These are phyloP conservation scores for Silvanus unidentatus DNA, from an alignment of 2,888 invertebrate species.

Conservation along the genomic window DNA sequence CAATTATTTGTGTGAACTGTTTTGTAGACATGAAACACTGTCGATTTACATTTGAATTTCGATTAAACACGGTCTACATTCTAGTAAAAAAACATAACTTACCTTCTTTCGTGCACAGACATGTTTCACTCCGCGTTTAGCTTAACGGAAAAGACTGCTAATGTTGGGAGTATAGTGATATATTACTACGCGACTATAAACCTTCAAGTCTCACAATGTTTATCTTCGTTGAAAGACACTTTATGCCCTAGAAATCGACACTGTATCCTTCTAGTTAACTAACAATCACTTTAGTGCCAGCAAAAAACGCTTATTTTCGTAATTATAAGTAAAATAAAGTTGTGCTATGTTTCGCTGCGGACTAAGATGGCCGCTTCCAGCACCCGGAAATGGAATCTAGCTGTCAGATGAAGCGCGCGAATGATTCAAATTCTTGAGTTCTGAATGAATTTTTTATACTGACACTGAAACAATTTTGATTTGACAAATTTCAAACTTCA, in stretches of 20 bases:
- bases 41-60: slow-evolving; percentile 13
- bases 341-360: slow-evolving; percentile 23
- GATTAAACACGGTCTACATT: slow-evolving; percentile 12
- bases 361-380: slow-evolving; percentile 22
- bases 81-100: slow-evolving; percentile 51
- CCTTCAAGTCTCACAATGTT: neutral
- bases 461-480: too few relatives aligned
- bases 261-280: too few relatives aligned
- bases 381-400: slow-evolving; percentile 20
- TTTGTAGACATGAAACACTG: slow-evolving; percentile 11
- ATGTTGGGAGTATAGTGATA: slow-evolving; percentile 39
- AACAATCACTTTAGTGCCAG: too few relatives aligned
- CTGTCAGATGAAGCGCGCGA: slow-evolving; percentile 28
- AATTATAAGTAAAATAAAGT: too few relatives aligned
- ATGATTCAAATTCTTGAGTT: slow-evolving; percentile 21
- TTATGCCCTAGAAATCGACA: too few relatives aligned
- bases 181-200: slow-evolving; percentile 44
- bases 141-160: slow-evolving; percentile 62
- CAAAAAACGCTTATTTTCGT: too few relatives aligned
- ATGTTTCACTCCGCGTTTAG: slow-evolving; percentile 72
- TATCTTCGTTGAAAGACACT: too few relatives aligned
- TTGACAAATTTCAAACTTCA: too few relatives aligned
- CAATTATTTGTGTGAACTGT: slow-evolving; percentile 10
- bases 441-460: too few relatives aligned
- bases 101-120: slow-evolving; percentile 78